phyloP scores from a whole-genome alignment of 1,140 invertebrate genomes.

The Leucophenga varia region DNA sequence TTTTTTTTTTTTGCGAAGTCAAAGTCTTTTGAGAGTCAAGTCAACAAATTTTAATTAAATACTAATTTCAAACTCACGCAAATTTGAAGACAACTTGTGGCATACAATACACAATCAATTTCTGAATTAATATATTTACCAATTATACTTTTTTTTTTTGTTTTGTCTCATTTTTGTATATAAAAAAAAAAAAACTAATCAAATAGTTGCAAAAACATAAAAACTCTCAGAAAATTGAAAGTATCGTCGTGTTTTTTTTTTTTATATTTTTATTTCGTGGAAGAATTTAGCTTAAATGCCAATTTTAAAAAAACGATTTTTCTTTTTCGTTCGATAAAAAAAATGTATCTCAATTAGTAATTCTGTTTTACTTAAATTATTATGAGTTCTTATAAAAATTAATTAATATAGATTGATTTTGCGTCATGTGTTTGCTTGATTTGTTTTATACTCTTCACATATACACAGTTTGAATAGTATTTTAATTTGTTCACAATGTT shows the following conservation, averaged over 20 bases:
- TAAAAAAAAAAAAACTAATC: conserved; percentile 27
- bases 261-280: conserved; percentile 7
- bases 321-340: no score
- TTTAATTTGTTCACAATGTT: conserved; percentile 36
- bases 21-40: conserved; percentile 46
- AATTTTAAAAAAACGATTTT: no score
- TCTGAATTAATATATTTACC: background rate
- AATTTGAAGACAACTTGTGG: conserved; percentile 53
- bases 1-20: conserved; percentile 9
- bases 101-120: conserved; percentile 22
- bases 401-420: no score
- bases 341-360: no score
- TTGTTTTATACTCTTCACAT: no score
- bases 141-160: background rate
- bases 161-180: conserved; percentile 26
- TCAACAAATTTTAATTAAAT: conserved; percentile 17
- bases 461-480: background rate
- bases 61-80: conserved; percentile 25
- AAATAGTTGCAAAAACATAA: conserved; percentile 10
- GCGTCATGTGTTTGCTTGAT: conserved; percentile 4
- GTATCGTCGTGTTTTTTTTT: background rate
- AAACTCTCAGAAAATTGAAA: conserved; percentile 7
- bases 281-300: conserved; percentile 4
- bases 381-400: no score
- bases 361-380: conserved; percentile 3